These are phyloP conservation scores for Syngnathoides biaculeatus DNA, from an alignment of 2,113 vertebrate genomes.

Conservation along the genomic window DNA sequence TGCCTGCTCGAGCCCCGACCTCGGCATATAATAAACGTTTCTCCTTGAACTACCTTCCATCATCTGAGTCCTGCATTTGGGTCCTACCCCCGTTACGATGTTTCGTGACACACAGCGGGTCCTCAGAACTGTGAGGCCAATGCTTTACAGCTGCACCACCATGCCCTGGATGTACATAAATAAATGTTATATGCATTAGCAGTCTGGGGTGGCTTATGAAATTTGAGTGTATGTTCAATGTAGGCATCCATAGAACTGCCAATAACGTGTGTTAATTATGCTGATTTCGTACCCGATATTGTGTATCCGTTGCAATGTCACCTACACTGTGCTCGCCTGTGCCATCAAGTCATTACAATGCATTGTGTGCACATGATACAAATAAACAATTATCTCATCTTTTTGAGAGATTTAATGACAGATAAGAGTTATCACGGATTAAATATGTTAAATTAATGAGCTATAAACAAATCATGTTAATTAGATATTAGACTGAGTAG, in stretches of 20 bases:
- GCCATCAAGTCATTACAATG: slow-evolving; percentile 14
- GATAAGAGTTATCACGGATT: neutral
- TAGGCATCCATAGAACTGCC: slow-evolving; percentile 13
- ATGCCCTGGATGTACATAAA: too few species aligned
- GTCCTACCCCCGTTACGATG: too few species aligned
- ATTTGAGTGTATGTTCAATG: slow-evolving; percentile 41
- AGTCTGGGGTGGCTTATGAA: slow-evolving; percentile 24
- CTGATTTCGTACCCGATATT: slow-evolving; percentile 27
- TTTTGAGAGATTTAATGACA: neutral
- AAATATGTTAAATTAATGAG: neutral
- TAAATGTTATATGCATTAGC: too few species aligned
- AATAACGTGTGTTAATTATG: slow-evolving; percentile 42
- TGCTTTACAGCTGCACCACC: too few species aligned
- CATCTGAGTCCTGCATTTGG: too few species aligned
- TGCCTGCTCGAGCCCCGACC: too few species aligned
- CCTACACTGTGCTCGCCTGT: slow-evolving; percentile 13
- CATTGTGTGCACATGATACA: slow-evolving; percentile 14
- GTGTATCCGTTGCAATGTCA: slow-evolving; percentile 5
- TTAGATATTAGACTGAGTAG: neutral
- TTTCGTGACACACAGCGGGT: too few species aligned
- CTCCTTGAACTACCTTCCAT: too few species aligned
- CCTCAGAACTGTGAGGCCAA: too few species aligned
- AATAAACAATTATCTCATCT: neutral
- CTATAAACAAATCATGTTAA: neutral
- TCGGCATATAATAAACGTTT: too few species aligned